A percentile compares a stretch with the other conserved stretches of the same genome.
Evolutionary conservation across 2,113 vertebrate genomes (phyloP).

Genomic region (Chlorodrepanis virens): DNA sequence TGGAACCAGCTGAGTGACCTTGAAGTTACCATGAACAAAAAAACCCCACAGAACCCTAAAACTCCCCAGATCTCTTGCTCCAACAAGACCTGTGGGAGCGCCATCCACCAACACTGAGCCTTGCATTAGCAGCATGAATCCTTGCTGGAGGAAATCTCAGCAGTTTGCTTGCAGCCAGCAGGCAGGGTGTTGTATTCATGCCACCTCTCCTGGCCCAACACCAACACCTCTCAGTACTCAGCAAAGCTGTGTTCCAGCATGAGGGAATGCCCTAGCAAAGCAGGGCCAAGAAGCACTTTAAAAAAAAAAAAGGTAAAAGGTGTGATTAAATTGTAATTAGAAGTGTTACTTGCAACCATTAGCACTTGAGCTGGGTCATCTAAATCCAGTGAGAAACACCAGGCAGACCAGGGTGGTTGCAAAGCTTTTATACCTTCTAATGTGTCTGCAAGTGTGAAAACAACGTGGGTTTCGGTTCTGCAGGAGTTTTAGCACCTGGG

Average conservation of each 20-base stretch:
- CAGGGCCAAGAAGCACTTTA: neutral
- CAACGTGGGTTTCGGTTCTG: accelerated
- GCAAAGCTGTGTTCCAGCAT: neutral
- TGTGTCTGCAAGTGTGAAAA: neutral
- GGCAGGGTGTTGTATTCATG: neutral
- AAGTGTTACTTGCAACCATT: neutral
- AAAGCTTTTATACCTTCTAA: neutral
- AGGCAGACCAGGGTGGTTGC: neutral
- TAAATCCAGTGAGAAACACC: neutral
- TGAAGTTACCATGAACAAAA: neutral
- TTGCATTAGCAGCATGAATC: neutral
- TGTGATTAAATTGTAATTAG: neutral
- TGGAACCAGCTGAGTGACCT: neutral
- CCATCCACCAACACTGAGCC: neutral
- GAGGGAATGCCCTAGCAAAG: neutral
- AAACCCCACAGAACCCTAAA: neutral
- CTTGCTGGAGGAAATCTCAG: neutral
- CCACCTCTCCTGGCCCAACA: neutral
- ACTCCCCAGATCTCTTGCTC: neutral
- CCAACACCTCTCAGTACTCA: neutral
- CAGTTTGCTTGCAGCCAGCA: neutral
- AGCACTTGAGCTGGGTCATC: neutral
- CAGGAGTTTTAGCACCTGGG: neutral
- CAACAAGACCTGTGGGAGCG: neutral
- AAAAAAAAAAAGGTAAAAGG: neutral